Base-by-base conservation (phyloP, 2,888 invertebrate species). In the Troides aeacus region DNA sequence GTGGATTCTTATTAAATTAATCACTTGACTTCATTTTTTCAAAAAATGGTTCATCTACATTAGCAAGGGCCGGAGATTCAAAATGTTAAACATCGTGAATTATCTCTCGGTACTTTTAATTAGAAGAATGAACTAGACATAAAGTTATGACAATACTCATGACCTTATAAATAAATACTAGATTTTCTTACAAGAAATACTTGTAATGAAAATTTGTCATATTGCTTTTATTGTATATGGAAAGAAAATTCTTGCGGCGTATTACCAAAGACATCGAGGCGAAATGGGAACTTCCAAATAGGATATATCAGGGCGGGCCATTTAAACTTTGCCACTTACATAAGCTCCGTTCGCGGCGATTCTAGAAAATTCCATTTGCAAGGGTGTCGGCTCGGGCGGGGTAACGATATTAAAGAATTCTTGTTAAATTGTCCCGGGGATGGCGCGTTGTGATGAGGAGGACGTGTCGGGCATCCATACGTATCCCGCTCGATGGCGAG, bases 371-470 rank as follows among this genome's bases (percentile, higher is more conserved):
- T 66, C 70, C 70, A 66, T 62, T 66, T 59, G 62, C 24, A 50
- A 62, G 63, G 56, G 0, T 50, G 65, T 57, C 53, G 36, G 50
- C 21, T 21, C 42, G 10, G 5, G 36, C 30, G 4, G 50, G 50
- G 50, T 66, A 63, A 62, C 62, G 70, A 70, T 70, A 66, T 70
- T 70, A 66, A 70, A 70, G 70, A 70, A 70, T 70, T 66, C 70
- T 63, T 66, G 70, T 63, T 70, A 70, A 70, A 66, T 66, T 59
- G 70, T 66, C 66, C 62, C 66, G 62, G 59, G 59, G 66, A 62
- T 59, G 58, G 62, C 64, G 53, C 39, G 50, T 60, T 42, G 42
- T 53, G 64, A 56, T 46, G 56, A 46, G 15, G 59, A 59, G 46
- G 62, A 70, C 70, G 66, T 70, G 70, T 59, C 59, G 63, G 50